A percentile compares a stretch with the other conserved stretches of the same genome.
phyloP scores from a whole-genome alignment of 1,140 invertebrate genomes.

The Hydropsyche tenuis region DNA sequence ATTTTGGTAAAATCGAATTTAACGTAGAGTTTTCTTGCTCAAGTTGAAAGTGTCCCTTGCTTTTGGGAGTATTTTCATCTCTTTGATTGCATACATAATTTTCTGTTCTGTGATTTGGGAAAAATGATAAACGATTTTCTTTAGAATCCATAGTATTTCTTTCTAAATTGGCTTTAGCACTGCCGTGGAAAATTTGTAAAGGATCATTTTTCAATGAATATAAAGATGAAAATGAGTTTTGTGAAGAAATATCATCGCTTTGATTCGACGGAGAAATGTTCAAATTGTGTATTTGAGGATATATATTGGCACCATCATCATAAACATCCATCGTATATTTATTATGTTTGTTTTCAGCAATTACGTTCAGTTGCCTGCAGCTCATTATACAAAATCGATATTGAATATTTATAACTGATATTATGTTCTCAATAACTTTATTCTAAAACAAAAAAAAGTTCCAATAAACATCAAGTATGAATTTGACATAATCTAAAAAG shows the following conservation, averaged over 20 bases:
- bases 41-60: background rate
- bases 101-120: background rate
- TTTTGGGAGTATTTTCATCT: background rate
- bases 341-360: constrained; percentile 7
- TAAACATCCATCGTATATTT: background rate
- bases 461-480: too few relatives aligned
- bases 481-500: too few relatives aligned
- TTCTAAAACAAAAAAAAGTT: constrained; percentile 27
- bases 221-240: background rate
- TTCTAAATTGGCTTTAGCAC: background rate
- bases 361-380: background rate
- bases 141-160: background rate
- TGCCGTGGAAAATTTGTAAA: background rate
- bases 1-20: background rate
- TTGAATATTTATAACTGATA: constrained; percentile 30
- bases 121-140: background rate
- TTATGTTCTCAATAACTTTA: constrained; percentile 21
- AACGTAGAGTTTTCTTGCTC: background rate
- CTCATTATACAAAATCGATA: constrained; percentile 29
- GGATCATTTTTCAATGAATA: background rate
- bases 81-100: background rate
- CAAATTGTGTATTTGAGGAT: background rate
- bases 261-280: background rate
- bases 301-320: background rate
- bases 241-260: background rate